phyloP scores from a whole-genome alignment of 2,113 vertebrate species.

The Willisornis vidua region DNA sequence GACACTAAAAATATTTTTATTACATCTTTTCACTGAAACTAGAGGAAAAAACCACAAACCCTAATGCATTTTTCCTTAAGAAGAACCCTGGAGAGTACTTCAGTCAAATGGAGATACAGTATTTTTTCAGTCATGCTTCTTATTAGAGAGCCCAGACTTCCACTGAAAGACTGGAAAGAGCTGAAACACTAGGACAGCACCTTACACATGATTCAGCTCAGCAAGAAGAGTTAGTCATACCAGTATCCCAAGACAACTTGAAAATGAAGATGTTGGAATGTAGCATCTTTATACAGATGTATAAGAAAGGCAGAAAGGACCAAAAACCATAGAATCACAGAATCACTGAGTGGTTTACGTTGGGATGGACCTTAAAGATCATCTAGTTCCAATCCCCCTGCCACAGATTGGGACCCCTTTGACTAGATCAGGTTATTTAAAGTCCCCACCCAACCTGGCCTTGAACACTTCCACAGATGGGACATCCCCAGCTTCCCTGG shows the following conservation, averaged over 20 bases:
- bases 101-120: background rate
- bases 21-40: background rate
- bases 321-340: background rate
- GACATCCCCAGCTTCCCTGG: background rate
- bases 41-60: background rate
- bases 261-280: background rate
- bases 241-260: fast-evolving
- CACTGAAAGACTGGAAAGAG: background rate
- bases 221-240: background rate
- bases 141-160: background rate
- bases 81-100: background rate
- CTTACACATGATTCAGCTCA: background rate
- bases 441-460: background rate
- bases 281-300: background rate
- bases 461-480: background rate
- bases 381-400: background rate
- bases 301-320: background rate
- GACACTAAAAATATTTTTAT: background rate
- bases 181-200: background rate
- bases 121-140: background rate
- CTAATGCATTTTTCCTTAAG: background rate
- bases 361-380: background rate
- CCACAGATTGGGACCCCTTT: background rate
- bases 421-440: background rate
- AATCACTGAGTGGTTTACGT: background rate